A percentile compares a stretch with the other conserved stretches of the same genome.
Evolutionary conservation across 2,113 vertebrate genomes (phyloP).

Genomic region (Anser cygnoides): DNA sequence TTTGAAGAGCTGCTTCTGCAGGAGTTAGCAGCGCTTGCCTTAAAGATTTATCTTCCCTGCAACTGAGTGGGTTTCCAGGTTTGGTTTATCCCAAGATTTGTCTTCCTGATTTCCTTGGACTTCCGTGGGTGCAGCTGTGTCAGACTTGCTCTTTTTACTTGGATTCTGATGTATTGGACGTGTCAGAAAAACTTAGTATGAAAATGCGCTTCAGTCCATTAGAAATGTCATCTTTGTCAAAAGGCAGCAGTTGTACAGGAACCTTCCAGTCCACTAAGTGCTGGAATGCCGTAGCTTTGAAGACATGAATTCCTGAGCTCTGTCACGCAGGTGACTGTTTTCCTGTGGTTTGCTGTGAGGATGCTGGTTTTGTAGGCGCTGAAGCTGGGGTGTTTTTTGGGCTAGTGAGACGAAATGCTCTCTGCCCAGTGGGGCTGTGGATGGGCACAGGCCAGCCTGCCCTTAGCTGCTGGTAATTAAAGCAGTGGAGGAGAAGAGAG

Average conservation of each 20-base stretch:
- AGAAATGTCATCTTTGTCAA: background rate
- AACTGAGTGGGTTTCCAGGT: background rate
- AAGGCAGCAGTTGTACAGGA: background rate
- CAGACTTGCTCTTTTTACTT: background rate
- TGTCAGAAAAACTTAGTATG: background rate
- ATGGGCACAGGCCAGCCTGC: background rate
- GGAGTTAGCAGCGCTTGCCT: background rate
- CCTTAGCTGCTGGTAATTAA: background rate
- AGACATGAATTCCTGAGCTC: background rate
- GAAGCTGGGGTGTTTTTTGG: background rate
- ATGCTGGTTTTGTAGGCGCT: background rate
- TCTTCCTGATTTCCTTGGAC: background rate
- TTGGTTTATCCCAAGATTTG: background rate
- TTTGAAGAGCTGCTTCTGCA: background rate
- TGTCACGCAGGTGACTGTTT: background rate
- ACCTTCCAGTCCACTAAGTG: background rate
- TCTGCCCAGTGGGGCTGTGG: background rate
- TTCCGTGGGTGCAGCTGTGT: background rate
- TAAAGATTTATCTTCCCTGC: background rate
- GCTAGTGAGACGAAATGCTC: background rate
- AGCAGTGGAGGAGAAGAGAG: constrained; percentile 5
- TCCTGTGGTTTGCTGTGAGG: background rate
- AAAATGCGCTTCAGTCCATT: background rate
- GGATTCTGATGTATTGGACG: background rate
- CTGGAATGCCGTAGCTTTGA: background rate